phyloP scores from a whole-genome alignment of 1,140 invertebrate genomes.

The Drosophila bocki region DNA sequence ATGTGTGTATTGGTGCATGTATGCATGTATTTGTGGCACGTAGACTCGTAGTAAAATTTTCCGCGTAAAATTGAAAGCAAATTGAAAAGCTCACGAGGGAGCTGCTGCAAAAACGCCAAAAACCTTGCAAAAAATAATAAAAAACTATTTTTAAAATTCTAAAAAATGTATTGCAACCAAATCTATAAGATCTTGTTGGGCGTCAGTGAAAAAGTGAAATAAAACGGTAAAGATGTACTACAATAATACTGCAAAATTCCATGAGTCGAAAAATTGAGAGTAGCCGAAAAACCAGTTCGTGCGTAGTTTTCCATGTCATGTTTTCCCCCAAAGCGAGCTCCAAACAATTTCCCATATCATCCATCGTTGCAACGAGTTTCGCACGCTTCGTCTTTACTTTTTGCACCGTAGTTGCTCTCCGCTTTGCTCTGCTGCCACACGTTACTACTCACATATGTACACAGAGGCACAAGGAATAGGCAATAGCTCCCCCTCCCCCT shows the following conservation, averaged over 20 bases:
- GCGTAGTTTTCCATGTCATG: slow-evolving; percentile 56
- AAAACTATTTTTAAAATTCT: neutral
- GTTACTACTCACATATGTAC: slow-evolving; percentile 46
- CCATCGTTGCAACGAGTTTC: slow-evolving; percentile 55
- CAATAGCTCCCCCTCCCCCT: slow-evolving; percentile 15
- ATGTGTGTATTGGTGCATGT: slow-evolving; percentile 12
- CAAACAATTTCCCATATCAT: slow-evolving; percentile 57
- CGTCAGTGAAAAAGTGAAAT: neutral
- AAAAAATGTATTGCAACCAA: neutral
- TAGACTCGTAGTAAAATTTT: slow-evolving; percentile 77
- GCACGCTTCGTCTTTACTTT: slow-evolving; percentile 62
- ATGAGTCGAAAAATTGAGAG: slow-evolving; percentile 7
- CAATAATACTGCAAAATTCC: neutral
- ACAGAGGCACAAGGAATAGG: slow-evolving; percentile 25
- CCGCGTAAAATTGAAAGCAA: slow-evolving; percentile 79
- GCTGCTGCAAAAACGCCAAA: slow-evolving; percentile 22
- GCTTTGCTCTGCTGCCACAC: slow-evolving; percentile 30
- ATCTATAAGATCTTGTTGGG: neutral
- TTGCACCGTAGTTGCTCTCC: slow-evolving; percentile 14
- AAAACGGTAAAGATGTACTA: neutral
- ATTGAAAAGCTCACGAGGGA: slow-evolving; percentile 57
- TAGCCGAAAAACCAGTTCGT: slow-evolving; percentile 41
- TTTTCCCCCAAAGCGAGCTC: slow-evolving; percentile 43
- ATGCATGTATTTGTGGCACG: slow-evolving; percentile 56
- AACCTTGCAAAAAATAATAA: neutral